Base-by-base conservation (phyloP, 1,140 invertebrate genomes). In the Drosophila kanapiae region DNA sequence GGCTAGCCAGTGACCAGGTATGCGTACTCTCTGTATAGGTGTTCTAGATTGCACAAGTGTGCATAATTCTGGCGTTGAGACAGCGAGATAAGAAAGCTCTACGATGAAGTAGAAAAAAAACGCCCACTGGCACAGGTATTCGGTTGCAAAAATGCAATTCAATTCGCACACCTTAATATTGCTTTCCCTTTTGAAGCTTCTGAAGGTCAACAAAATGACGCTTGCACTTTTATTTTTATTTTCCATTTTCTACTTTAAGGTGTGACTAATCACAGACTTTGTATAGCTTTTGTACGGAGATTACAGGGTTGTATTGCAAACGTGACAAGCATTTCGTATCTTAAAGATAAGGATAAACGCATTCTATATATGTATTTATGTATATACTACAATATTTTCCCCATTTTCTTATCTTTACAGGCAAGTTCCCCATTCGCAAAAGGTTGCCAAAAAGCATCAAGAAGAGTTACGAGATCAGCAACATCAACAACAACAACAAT, bases 171-270 rank as follows among this genome's bases (percentile, higher is more conserved):
- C 40, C 35, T 67, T 40, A 27, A 35, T 40, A 49, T 61, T 43
- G 84, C 84, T 87, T 88, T 82, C 79, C 67, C 79, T 82, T 87
- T 87, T 68, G 48, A n/a, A n/a, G 40, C 13, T 42, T 76, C 71
- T 80, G 84, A 87, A 88, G 84, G 84, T 88, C 80, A 75, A 31
- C 43, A 67, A n/a, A 40, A 53, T 58, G 16, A 38, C 68, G 58
- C 43, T 80, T 80, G 59, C 56, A 76, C 59, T 86, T 80, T 83
- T 79, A 77, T 74, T 84, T 57, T 54, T 65, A n/a, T 60, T 64
- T 59, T 11, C 10, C 9, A 61, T 78, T 48, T 68, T 42, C 7
- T 3, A 54, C 57, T 58, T 45, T 35, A 27, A 37, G 38, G 27
- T 37, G 47, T 76, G 72, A 77, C 75, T 77, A 77, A 77, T 61